Evolutionary conservation across 2,113 vertebrate genomes (phyloP), one percentile per base, ranked within the genome.

Genomic region (Ammospiza caudacuta): DNA sequence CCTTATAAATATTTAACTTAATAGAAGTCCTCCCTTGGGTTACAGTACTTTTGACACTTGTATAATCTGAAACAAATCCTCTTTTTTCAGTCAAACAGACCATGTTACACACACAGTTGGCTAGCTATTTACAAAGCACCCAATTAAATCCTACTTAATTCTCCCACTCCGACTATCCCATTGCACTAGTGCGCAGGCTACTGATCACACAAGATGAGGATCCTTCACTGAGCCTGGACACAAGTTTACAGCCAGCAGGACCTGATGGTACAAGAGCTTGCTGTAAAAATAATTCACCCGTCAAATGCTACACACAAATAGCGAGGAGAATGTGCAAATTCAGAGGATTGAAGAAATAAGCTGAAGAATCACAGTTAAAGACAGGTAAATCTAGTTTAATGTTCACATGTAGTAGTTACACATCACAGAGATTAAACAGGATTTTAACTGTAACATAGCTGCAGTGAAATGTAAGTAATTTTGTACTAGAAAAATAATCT

Each of bases 101-200:
- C 96, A 97, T 66, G 87, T 97, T 97, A 95, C 88, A 90, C 93
- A 97, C 97, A 98, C 91, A 98, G 97, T 97, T 97, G 96, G 96
- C 96, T 95, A 96, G 87, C 84, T 98, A 97, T 98, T 97, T 97
- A 98, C 97, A 98, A 98, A 98, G 97, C 91, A 97, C 93, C 97
- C 97, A 98, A 98, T 98, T 98, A 98, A 98, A 98, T 97, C 97
- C 98, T 97, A 95, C 97, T 98, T 98, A 98, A 98, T 98, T 97
- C 97, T 92, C 94, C 92, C 92, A 88, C 79, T 92, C 96, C 69
- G 96, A 97, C 97, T 98, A 98, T 96, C 96, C 94, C 73, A 47
- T 96, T 95, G 96, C 94, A 94, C 87, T 94, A 86, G 87, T 12
- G 28, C 9, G 52, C 83, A 83, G 85, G 94, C 92, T 86, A 94